Evolutionary conservation across 2,797 vertebrate genomes (phyloP).

Genomic region (Molossus molossus): DNA sequence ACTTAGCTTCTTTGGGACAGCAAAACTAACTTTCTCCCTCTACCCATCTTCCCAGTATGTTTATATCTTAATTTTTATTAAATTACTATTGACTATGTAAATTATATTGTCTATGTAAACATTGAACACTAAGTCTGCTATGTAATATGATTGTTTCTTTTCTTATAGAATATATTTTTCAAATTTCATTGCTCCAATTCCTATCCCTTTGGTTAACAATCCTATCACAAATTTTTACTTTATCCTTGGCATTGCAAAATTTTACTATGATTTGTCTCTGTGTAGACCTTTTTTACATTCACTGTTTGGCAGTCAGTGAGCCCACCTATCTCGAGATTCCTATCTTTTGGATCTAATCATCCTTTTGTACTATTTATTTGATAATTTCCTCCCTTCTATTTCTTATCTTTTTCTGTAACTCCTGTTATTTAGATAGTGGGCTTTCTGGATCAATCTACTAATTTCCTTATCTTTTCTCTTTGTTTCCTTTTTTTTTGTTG

Average conservation of each 20-base stretch:
- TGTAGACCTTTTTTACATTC: not conserved
- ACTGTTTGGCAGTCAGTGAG: not conserved
- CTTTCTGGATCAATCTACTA: not conserved
- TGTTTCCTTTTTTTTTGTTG: not conserved
- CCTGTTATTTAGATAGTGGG: not conserved
- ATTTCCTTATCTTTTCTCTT: not conserved
- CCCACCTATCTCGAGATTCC: not conserved
- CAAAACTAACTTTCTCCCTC: constrained; percentile 9
- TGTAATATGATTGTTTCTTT: not conserved
- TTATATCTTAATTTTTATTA: not conserved
- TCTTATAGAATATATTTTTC: not conserved
- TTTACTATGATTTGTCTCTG: not conserved
- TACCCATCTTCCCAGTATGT: not conserved
- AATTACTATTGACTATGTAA: not conserved
- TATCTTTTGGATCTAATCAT: not conserved
- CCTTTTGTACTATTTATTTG: constrained; percentile 4
- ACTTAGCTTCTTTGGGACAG: not conserved
- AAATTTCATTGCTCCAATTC: not conserved
- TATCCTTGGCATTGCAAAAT: not conserved
- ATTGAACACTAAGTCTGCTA: not conserved
- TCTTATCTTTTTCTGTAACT: constrained; percentile 25
- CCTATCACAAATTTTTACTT: constrained; percentile 26
- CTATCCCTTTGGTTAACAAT: not conserved
- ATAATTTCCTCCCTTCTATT: not conserved
- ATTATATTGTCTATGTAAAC: not conserved